Evolutionary conservation across 2,113 vertebrate species (phyloP).

Genomic region (Hassar affinis): DNA sequence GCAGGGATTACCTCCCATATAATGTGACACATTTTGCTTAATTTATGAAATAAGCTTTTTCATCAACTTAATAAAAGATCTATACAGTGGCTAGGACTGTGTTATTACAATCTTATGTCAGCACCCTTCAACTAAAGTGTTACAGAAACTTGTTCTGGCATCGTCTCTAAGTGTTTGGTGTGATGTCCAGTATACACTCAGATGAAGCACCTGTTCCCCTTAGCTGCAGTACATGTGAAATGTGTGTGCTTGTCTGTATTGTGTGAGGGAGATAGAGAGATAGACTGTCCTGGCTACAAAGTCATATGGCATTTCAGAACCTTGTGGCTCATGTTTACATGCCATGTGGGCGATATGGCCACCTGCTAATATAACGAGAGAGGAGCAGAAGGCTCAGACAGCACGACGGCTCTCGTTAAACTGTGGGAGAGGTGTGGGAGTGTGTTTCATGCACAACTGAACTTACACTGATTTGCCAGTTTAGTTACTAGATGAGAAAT

Average conservation of each 20-base stretch:
- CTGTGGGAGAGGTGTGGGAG: slow-evolving; percentile 7
- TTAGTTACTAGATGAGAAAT: not conserved
- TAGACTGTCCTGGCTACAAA: slow-evolving; percentile 13
- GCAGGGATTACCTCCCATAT: not conserved
- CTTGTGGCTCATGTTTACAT: slow-evolving; percentile 25
- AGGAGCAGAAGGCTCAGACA: slow-evolving; percentile 29
- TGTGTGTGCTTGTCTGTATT: slow-evolving; percentile 11
- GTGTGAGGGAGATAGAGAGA: slow-evolving; percentile 17
- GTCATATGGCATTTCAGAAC: slow-evolving; percentile 33
- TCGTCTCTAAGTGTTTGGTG: not conserved
- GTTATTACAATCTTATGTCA: not conserved
- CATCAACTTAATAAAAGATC: not conserved
- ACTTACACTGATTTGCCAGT: not conserved
- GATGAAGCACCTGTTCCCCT: slow-evolving; percentile 13
- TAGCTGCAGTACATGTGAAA: not conserved
- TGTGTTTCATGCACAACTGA: slow-evolving; percentile 3
- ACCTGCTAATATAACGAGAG: slow-evolving; percentile 1
- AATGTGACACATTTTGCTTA: not conserved
- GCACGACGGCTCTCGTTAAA: slow-evolving; percentile 3
- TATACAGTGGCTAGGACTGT: not conserved
- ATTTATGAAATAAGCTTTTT: not conserved
- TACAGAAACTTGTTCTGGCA: slow-evolving; percentile 4
- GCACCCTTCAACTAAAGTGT: not conserved
- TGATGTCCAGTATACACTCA: not conserved
- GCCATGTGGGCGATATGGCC: slow-evolving; percentile 7